Conservation (phyloP, 2,888 invertebrate genomes). For the Cinara cedri region DNA sequence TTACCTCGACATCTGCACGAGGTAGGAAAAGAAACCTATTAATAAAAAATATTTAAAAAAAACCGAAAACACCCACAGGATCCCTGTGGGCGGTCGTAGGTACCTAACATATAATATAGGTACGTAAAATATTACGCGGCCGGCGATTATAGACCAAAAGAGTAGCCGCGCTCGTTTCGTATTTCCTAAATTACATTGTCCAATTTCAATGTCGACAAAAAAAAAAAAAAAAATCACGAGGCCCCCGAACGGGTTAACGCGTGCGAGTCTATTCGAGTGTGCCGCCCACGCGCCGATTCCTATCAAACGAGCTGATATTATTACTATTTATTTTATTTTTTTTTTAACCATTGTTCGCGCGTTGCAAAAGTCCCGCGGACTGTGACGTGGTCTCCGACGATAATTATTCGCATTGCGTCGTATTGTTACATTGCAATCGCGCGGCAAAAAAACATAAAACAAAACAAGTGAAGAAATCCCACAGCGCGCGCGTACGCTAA, state of each 20-base stretch:
- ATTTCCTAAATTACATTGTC: constrained; percentile 54
- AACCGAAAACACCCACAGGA: constrained; percentile 48
- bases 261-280: constrained; percentile 24
- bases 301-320: constrained; percentile 19
- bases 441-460: too few species aligned
- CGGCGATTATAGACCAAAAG: constrained; percentile 39
- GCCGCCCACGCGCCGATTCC: constrained; percentile 45
- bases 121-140: neutral
- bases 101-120: neutral
- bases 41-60: constrained; percentile 16
- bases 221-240: constrained; percentile 14
- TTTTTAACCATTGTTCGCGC: neutral
- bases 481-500: too few species aligned
- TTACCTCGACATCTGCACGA: constrained; percentile 43
- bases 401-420: too few species aligned
- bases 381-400: too few species aligned
- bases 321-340: neutral
- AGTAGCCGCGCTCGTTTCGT: constrained; percentile 37
- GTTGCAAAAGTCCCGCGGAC: neutral
- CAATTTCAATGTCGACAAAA: constrained; percentile 50
- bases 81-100: constrained; percentile 50
- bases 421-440: too few species aligned
- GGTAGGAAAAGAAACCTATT: constrained; percentile 22
- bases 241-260: constrained; percentile 50
- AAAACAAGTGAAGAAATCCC: too few species aligned